Evolutionary conservation across 2,888 invertebrate genomes (phyloP), one percentile per base, ranked within the genome.

Genomic region (Melikaiella ostensackeni): DNA sequence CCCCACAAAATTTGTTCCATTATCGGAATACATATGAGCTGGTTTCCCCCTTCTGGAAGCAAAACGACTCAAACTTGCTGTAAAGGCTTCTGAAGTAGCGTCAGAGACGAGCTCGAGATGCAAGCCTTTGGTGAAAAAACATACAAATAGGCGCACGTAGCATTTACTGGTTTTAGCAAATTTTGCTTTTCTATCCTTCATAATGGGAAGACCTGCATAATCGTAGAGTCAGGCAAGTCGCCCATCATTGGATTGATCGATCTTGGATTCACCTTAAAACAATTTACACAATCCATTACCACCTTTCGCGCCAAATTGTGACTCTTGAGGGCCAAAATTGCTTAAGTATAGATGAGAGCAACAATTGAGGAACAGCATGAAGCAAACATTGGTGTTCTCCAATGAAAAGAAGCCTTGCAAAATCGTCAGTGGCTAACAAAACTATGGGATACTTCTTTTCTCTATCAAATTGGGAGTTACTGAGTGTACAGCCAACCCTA

Each of bases 1-100:
- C 13, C 79, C 82, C 6, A 81, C 79, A 35, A 84, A 84, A 50
- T 82, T 81, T 1, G 81, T 81, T 1, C 79, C 79, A 33, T 82
- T 81, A 33, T 84, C 80, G 3, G 80, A 79, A 61, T 80, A 77
- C 0, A 84, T 79, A 24, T 70, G 46, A 55, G 16, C 77, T 57
- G 59, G 77, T 16, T 21, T 33, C 5, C 38, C 74, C 3, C 61
- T 61, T 61, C 81, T 30, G n/a, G 78, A n/a, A 2, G 77, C 55
- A 42, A 84, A 83, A 16, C 83, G 76, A 50, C 74, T 59, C 0
- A 84, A 55, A 4, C 80, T 77, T 0, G 77, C 84, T 7, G 83
- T 13, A 61, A 84, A 83, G 5, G 62, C 77, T 50, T 82, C 80
- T n/a, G 76, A 77, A 19, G 78, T 79, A 5, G 82, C 6, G 38